Base-by-base conservation (phyloP, 2,113 vertebrate species). In the Pica pica region DNA sequence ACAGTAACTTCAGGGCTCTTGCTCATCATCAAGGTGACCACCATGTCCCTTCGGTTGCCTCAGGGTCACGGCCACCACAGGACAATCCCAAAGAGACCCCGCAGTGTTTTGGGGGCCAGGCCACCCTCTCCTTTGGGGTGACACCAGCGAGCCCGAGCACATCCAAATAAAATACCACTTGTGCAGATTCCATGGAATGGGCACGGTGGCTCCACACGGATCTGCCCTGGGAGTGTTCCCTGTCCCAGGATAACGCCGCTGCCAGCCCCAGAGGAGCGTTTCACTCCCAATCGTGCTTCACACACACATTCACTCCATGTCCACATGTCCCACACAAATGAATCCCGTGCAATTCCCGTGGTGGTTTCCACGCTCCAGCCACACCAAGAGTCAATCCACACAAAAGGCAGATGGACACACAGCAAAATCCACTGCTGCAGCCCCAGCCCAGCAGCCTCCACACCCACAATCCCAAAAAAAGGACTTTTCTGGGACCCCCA, bases 161-260 rank as follows among this genome's bases (percentile, higher is more conserved):
- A 1, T 13, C 53, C 39, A 24, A 47, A 27, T 7, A 28, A 63
- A 28, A 10, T 8, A 11, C 7, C 1, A 0, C 5, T 35, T 7
- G 5, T 13, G 30, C 7, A 11, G n/a, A 28, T 71, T 18, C 41
- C 21, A 1, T 2, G 30, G 42, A 3, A 5, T 1, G 10, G 15
- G 15, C 13, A 1, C 2, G 8, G 49, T 2, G 17, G 33, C 31
- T 6, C 2, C 1, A 0, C 3, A 8, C 3, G 0, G 4, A 59
- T 20, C 61, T 63, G 67, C 55, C 2, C 3, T 6, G 59, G 4
- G 60, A 69, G 46, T 3, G 7, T 39, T 19, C 79, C 63, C 31
- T 37, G 15, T 20, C 35, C 55, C 44, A 1, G 42, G 64, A 49
- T 3, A 46, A 28, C 1, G 0, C 39, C 14, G 4, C 52, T 42